Evolutionary conservation across 2,113 vertebrate genomes (phyloP).

Genomic region (Podarcis cretensis): DNA sequence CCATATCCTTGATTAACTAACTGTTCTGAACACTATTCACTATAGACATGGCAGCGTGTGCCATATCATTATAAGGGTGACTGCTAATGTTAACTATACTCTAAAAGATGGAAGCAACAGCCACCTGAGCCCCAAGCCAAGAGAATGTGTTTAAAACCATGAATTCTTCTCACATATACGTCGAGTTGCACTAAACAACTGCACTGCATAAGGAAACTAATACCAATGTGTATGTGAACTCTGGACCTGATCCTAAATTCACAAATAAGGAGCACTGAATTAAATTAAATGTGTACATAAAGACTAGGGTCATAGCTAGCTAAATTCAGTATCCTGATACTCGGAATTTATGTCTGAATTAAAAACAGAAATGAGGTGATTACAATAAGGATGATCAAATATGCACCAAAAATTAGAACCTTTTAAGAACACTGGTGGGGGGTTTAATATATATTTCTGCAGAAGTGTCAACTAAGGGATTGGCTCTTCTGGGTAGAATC

Average conservation of each 20-base stretch:
- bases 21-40: conserved; percentile 59
- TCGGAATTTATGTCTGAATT: background rate
- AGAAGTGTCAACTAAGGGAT: no score
- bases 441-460: background rate
- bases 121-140: conserved; percentile 78
- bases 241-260: background rate
- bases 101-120: conserved; percentile 76
- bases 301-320: background rate
- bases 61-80: conserved; percentile 83
- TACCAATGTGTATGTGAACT: background rate
- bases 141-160: background rate
- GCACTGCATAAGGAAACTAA: conserved; percentile 1
- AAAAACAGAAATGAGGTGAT: background rate
- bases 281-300: background rate
- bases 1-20: conserved; percentile 71
- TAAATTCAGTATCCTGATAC: background rate
- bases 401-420: background rate
- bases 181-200: conserved; percentile 10
- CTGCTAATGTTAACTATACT: conserved; percentile 82
- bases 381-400: background rate
- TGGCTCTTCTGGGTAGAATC: no score
- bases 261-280: background rate
- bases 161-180: conserved; percentile 9
- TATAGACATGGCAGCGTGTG: conserved; percentile 58
- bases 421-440: background rate